A percentile compares a stretch with the other conserved stretches of the same genome.
phyloP scores from a whole-genome alignment of 1,140 invertebrate species.

The Drosophila hydei region DNA sequence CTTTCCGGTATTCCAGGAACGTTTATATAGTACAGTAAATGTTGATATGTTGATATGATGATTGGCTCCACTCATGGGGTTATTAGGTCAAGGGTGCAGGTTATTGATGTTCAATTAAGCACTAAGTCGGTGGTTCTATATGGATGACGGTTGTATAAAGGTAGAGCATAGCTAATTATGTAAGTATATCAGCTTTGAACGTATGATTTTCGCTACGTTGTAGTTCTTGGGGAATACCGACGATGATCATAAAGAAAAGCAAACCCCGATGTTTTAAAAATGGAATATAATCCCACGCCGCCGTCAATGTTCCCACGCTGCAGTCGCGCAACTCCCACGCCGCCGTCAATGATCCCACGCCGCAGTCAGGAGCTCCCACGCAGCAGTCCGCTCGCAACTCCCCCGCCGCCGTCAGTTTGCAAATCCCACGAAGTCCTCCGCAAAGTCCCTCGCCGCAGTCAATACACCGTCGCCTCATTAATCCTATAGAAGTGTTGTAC shows the following conservation, averaged over 20 bases:
- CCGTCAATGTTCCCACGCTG: conserved; percentile 62
- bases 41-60: conserved; percentile 63
- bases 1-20: conserved; percentile 79
- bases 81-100: conserved; percentile 49
- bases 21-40: conserved; percentile 35
- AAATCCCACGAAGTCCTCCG: not conserved
- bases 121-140: conserved; percentile 41
- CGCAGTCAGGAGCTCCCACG: conserved; percentile 42
- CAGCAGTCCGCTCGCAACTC: conserved; percentile 29
- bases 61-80: conserved; percentile 53
- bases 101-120: conserved; percentile 47
- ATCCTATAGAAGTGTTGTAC: conserved; percentile 34
- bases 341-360: conserved; percentile 31
- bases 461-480: not conserved
- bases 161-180: conserved; percentile 31
- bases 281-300: conserved; percentile 52
- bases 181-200: conserved; percentile 78
- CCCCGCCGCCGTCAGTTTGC: conserved; percentile 15
- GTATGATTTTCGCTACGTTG: conserved; percentile 20
- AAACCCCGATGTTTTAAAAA: conserved; percentile 26
- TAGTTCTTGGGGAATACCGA: conserved; percentile 53
- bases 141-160: conserved; percentile 27
- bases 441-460: conserved; percentile 44
- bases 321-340: conserved; percentile 45
- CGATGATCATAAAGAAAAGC: conserved; percentile 53